These are phyloP conservation scores for Taurulus bubalis DNA, from an alignment of 2,113 vertebrate genomes.

Conservation along the genomic window DNA sequence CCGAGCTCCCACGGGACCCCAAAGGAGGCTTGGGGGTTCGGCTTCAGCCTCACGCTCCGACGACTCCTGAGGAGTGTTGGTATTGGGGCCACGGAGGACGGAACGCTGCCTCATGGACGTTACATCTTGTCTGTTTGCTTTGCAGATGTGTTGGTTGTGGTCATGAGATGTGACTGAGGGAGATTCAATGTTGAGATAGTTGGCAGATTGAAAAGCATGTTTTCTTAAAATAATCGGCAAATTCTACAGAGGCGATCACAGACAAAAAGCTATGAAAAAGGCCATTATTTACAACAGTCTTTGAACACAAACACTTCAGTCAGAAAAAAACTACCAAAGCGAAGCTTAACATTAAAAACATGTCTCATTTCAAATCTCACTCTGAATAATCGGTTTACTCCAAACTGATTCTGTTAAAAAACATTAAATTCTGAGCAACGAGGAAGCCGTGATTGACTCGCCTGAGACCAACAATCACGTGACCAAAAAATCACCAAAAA, in stretches of 20 bases:
- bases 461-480: background rate
- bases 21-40: slow-evolving; percentile 59
- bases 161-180: background rate
- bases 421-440: background rate
- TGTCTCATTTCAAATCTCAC: background rate
- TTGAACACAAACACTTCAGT: too few species aligned
- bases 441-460: background rate
- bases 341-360: background rate
- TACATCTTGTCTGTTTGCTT: slow-evolving; percentile 5
- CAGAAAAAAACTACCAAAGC: too few species aligned
- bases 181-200: too few species aligned
- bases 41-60: slow-evolving; percentile 53
- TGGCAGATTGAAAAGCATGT: too few species aligned
- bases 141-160: background rate
- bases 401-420: background rate
- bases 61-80: slow-evolving; percentile 35
- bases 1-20: slow-evolving; percentile 57
- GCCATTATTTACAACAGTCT: too few species aligned
- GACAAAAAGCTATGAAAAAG: too few species aligned
- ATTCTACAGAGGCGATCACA: too few species aligned
- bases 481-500: too few species aligned
- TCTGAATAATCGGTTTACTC: too few species aligned
- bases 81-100: slow-evolving; percentile 37
- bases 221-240: too few species aligned
- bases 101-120: slow-evolving; percentile 22